Conservation (phyloP, 2,888 invertebrate genomes). For the Tachina grossa region DNA sequence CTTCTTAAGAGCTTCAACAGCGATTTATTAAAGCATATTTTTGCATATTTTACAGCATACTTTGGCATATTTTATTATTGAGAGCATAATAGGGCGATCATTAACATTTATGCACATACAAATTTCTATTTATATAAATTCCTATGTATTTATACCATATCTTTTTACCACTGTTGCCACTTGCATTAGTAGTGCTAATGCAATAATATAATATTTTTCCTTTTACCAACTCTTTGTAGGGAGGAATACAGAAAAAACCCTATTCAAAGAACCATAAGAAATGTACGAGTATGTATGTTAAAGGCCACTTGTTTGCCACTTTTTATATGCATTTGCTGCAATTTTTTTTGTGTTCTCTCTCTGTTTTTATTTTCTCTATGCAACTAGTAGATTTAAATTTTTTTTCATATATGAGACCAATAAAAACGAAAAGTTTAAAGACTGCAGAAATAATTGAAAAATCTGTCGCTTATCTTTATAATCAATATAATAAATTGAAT, state of each 20-base stretch:
- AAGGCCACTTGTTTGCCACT: slow-evolving; percentile 69
- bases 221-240: slow-evolving; percentile 22
- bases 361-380: slow-evolving; percentile 19
- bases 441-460: slow-evolving; percentile 69
- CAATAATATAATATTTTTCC: slow-evolving; percentile 21
- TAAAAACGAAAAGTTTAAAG: slow-evolving; percentile 8
- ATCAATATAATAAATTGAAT: slow-evolving; percentile 71
- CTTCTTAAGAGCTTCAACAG: too few relatives aligned
- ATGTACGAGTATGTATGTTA: slow-evolving; percentile 67
- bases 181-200: slow-evolving; percentile 46
- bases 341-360: slow-evolving; percentile 18
- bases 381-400: slow-evolving; percentile 50
- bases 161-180: slow-evolving; percentile 53
- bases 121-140: too few relatives aligned
- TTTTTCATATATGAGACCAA: slow-evolving; percentile 36
- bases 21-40: too few relatives aligned
- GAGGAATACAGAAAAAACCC: neutral
- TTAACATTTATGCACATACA: too few relatives aligned
- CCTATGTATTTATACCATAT: too few relatives aligned
- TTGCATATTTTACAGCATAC: too few relatives aligned
- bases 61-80: too few relatives aligned
- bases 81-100: too few relatives aligned
- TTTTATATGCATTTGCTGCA: slow-evolving; percentile 51
- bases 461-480: slow-evolving; percentile 72
- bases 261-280: slow-evolving; percentile 52